Conservation (phyloP, 2,113 vertebrate species). For the Phyllopteryx taeniolatus region DNA sequence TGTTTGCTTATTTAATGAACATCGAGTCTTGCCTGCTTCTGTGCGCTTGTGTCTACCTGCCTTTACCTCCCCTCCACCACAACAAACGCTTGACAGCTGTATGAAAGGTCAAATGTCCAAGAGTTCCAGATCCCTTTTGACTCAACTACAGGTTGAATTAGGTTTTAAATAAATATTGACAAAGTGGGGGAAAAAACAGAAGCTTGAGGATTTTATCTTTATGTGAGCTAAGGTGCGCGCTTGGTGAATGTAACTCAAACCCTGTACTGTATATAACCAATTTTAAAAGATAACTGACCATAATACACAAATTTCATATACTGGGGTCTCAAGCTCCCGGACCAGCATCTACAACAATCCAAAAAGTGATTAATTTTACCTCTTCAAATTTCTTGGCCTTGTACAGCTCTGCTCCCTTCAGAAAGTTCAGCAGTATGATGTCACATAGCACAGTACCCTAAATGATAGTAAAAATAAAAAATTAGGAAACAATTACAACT, state of each 20-base stretch:
- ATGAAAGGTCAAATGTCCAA: too few relatives aligned
- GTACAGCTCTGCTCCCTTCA: conserved; percentile 92
- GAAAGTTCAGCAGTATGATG: conserved; percentile 93
- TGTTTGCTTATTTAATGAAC: too few relatives aligned
- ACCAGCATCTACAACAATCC: not conserved
- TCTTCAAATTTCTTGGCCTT: conserved; percentile 96
- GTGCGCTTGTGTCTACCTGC: too few relatives aligned
- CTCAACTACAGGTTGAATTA: too few relatives aligned
- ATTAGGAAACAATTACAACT: not conserved
- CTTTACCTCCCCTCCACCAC: too few relatives aligned
- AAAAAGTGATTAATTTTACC: conserved; percentile 61
- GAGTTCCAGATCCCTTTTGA: too few relatives aligned
- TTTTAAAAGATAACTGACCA: not conserved
- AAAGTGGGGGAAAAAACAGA: too few relatives aligned
- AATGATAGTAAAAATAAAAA: not conserved
- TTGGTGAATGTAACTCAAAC: too few relatives aligned
- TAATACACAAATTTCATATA: not conserved
- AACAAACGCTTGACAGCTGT: too few relatives aligned
- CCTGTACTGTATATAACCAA: not conserved
- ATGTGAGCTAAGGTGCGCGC: not conserved
- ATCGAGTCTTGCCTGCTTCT: too few relatives aligned
- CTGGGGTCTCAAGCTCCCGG: not conserved
- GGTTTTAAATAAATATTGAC: too few relatives aligned
- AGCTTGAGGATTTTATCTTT: not conserved
- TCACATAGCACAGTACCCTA: conserved; percentile 93